Conservation (phyloP, 2,888 invertebrate species). For the Tenthredo livida region DNA sequence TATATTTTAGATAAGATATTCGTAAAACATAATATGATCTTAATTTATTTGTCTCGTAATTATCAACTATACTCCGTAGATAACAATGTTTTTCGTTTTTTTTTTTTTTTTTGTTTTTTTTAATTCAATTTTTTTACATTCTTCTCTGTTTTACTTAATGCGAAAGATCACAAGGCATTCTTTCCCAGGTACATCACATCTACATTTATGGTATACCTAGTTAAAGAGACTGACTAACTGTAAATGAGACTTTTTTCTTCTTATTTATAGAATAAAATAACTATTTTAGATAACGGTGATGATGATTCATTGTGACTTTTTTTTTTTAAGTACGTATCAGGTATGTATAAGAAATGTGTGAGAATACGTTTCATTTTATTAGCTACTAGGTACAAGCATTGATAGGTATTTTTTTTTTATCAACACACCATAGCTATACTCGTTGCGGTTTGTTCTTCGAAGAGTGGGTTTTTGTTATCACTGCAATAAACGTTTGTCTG, state of each 20-base stretch:
- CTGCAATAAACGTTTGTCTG: conserved; percentile 3
- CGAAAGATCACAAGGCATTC: neutral
- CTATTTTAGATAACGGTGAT: neutral
- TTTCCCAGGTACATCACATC: neutral
- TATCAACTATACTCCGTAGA: no score
- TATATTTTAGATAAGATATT: no score
- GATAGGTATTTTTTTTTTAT: neutral
- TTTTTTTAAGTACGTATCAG: neutral
- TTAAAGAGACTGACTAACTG: neutral
- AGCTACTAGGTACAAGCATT: neutral
- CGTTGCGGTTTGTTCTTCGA: neutral
- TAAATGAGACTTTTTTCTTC: neutral
- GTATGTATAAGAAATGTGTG: no score
- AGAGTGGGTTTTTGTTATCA: neutral
- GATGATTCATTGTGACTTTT: neutral
- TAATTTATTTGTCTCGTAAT: no score
- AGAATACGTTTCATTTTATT: neutral
- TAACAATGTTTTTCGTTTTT: no score
- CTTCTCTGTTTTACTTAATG: no score
- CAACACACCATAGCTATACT: neutral
- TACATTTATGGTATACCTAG: no score
- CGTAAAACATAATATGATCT: no score
- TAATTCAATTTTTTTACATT: no score
- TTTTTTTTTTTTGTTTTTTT: no score
- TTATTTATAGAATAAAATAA: neutral